phyloP scores from a whole-genome alignment of 2,113 vertebrate species.

The Nannospalax galili region DNA sequence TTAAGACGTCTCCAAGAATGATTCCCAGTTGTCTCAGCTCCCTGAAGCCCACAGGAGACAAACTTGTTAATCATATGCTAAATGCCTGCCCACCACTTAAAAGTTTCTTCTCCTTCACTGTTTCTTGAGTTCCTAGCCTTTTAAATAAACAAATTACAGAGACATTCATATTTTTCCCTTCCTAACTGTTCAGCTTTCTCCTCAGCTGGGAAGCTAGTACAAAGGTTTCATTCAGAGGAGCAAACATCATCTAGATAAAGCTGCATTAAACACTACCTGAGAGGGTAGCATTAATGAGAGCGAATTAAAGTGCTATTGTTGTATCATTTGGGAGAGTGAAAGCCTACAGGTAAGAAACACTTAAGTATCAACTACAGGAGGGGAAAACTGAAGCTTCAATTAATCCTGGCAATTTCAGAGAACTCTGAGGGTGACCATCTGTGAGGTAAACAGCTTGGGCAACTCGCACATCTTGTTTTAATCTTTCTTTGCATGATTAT shows the following conservation, averaged over 20 bases:
- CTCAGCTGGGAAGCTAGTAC: conserved; percentile 55
- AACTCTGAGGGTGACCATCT: conserved; percentile 69
- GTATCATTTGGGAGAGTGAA: conserved; percentile 61
- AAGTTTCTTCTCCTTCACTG: conserved; percentile 53
- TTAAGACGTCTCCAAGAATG: conserved; percentile 61
- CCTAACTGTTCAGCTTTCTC: conserved; percentile 63
- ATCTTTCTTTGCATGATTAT: conserved; percentile 77
- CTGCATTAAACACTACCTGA: conserved; percentile 59
- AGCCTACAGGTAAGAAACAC: conserved; percentile 70
- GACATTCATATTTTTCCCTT: conserved; percentile 51
- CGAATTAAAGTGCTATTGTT: conserved; percentile 71
- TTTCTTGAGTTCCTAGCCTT: conserved; percentile 46
- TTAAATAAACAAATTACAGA: conserved; percentile 70
- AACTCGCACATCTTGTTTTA: conserved; percentile 77
- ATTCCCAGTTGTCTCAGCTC: conserved; percentile 63
- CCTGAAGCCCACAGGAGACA: conserved; percentile 49
- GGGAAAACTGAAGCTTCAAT: conserved; percentile 71
- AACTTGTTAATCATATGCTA: conserved; percentile 38
- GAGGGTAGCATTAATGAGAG: conserved; percentile 71
- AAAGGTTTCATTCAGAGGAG: conserved; percentile 66
- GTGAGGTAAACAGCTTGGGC: conserved; percentile 59
- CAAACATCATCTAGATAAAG: conserved; percentile 63
- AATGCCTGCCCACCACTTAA: conserved; percentile 44
- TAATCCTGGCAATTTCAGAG: conserved; percentile 69
- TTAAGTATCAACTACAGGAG: conserved; percentile 57